Base-by-base conservation (phyloP, 2,888 invertebrate species). In the Callyntrura guangdongensis region DNA sequence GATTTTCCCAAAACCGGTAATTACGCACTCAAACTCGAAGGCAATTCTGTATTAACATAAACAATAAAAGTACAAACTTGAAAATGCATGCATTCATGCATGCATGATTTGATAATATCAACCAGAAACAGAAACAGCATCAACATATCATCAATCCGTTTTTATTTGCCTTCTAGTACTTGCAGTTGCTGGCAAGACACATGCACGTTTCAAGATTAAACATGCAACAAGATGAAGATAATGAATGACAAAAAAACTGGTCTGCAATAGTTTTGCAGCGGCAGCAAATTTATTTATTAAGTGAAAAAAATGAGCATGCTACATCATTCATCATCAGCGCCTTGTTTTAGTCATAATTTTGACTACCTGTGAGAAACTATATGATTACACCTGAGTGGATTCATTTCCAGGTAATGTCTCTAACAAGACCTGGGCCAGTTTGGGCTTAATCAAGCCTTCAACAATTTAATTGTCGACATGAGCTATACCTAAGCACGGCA, bases 401-500 rank as follows among this genome's bases (percentile, higher is more conserved):
- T 45, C 72, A 72, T 47, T 72, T 72, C 72, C 72, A 72, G 72
- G 72, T 72, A 72, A 72, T 47, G 20, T 47, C 17, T 72, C 45
- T 47, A 5, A 36, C 3, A 36, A 36, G 36, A 36, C 3, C 36
- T 36, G n/a, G n/a, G n/a, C n/a, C 36, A 36, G 36, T 4, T 4
- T 36, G 36, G 36, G 36, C 36, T 36, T 36, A 2, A 36, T 36
- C 36, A 36, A 72, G 47, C n/a, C n/a, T n/a, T 72, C 72, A 20
- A 45, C 3, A 12, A 0, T 72, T 47, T 45, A 25, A 22, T 36
- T 36, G 36, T 36, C 36, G 36, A 36, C 36, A 4, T 6, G 36
- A 36, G 3, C 6, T 36, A 36, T 6, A 36, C 36, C 2, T 6
- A 36, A 36, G 6, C 36, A 36, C 36, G 36, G 6, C 22, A 22